These are phyloP conservation scores for Sinotaia quadrata DNA, from an alignment of 2,888 invertebrate species.

Conservation along the genomic window DNA sequence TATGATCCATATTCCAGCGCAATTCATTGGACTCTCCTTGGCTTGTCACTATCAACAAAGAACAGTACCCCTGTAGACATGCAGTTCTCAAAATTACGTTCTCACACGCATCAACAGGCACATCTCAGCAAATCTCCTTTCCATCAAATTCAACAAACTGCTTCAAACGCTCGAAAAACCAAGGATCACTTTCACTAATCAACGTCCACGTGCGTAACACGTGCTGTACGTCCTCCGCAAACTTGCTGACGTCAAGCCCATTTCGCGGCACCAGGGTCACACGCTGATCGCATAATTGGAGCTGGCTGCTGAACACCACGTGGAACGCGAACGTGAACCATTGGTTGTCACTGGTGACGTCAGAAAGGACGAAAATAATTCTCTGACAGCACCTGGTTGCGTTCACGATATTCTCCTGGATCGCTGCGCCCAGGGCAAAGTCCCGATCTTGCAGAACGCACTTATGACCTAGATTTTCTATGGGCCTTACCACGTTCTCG, in stretches of 20 bases:
- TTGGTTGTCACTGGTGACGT: background rate
- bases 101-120: too few species aligned
- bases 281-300: conserved; percentile 11
- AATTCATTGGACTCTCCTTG: background rate
- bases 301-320: conserved; percentile 16
- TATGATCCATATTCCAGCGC: too few species aligned
- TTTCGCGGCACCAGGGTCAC: conserved; percentile 19
- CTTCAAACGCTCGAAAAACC: conserved; percentile 13
- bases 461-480: conserved; percentile 4
- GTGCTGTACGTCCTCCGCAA: conserved; percentile 19
- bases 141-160: conserved; percentile 9
- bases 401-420: conserved; percentile 27
- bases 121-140: background rate
- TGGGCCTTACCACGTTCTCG: conserved; percentile 10
- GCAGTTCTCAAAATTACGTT: too few species aligned
- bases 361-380: conserved; percentile 17
- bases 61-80: background rate
- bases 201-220: background rate
- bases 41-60: background rate
- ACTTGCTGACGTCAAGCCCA: conserved; percentile 9
- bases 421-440: conserved; percentile 13
- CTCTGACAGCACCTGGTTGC: conserved; percentile 14
- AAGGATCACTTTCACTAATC: conserved; percentile 13
- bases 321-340: conserved; percentile 26
- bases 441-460: conserved; percentile 22